Percentiles rank a stretch among this genome's conserved stretches.
phyloP scores from a whole-genome alignment of 1,140 invertebrate species.

The Pogonomyrmex barbatus region DNA sequence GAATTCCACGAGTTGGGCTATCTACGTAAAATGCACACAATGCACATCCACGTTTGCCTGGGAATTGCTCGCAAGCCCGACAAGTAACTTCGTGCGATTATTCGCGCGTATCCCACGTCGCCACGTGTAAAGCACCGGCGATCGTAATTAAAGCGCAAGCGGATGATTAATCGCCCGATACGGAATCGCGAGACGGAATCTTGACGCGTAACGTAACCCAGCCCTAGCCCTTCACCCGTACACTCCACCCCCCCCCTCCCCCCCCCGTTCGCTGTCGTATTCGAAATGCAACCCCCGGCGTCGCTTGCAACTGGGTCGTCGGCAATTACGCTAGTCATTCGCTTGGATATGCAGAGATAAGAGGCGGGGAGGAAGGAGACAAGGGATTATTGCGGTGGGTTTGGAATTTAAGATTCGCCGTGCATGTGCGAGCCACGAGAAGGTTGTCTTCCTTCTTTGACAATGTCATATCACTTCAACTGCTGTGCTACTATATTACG shows the following conservation, averaged over 20 bases:
- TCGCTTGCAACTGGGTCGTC: constrained; percentile 49
- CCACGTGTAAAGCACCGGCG: constrained; percentile 4
- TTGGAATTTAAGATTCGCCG: constrained; percentile 57
- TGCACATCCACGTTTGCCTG: not conserved
- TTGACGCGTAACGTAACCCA: constrained; percentile 44
- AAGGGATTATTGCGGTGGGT: constrained; percentile 38
- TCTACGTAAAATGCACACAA: constrained; percentile 16
- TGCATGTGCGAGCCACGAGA: constrained; percentile 32
- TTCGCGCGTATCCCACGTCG: constrained; percentile 23
- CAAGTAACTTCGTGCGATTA: constrained; percentile 35
- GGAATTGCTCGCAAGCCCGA: not conserved
- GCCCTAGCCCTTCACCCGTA: not conserved
- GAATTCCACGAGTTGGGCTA: not conserved
- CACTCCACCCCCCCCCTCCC: not conserved
- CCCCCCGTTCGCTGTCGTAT: constrained; percentile 14
- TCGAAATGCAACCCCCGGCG: constrained; percentile 57
- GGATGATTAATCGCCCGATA: constrained; percentile 56
- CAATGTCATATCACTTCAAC: not conserved
- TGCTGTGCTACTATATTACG: not conserved
- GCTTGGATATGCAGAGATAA: constrained; percentile 41
- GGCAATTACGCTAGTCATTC: constrained; percentile 64
- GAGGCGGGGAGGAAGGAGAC: not conserved
- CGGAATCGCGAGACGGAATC: constrained; percentile 56
- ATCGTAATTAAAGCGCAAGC: constrained; percentile 56
- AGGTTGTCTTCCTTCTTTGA: not conserved